Percentiles rank a stretch among this genome's conserved stretches.
Evolutionary conservation across 2,113 vertebrate species (phyloP).

Genomic region (Macroglossus sobrinus): DNA sequence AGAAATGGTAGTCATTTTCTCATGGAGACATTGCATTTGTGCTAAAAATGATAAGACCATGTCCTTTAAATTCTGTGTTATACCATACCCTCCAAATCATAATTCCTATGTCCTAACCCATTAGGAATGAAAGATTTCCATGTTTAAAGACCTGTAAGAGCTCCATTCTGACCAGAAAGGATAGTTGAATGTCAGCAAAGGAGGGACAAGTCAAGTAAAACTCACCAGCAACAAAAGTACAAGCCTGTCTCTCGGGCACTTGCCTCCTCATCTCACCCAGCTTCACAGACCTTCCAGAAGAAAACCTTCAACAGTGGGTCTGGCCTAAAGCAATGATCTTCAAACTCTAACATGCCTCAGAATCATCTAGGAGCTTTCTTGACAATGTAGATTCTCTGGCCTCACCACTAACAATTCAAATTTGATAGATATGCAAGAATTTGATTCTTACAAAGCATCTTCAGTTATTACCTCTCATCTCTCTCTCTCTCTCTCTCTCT

Average conservation of each 20-base stretch:
- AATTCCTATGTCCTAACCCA: background rate
- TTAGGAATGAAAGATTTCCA: background rate
- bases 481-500: background rate
- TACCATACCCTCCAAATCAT: background rate
- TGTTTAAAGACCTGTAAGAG: background rate
- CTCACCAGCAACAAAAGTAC: background rate
- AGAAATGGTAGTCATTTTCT: background rate
- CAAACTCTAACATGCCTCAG: background rate
- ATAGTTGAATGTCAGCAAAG: background rate
- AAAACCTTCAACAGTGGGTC: background rate
- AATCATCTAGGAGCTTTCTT: background rate
- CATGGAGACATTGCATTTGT: background rate
- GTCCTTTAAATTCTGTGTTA: background rate
- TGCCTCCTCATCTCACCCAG: background rate
- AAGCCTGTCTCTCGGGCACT: no score
- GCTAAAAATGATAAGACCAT: background rate
- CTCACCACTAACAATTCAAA: background rate
- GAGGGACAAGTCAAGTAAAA: background rate
- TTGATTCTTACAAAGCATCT: conserved; percentile 16
- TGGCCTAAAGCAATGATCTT: background rate
- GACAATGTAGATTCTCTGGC: background rate
- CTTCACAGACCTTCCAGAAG: background rate
- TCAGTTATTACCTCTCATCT: background rate
- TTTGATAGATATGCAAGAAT: background rate
- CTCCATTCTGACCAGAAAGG: background rate